A percentile compares a stretch with the other conserved stretches of the same genome.
phyloP scores from a whole-genome alignment of 2,888 invertebrate species.

The Dimorphilus gyrociliatus region DNA sequence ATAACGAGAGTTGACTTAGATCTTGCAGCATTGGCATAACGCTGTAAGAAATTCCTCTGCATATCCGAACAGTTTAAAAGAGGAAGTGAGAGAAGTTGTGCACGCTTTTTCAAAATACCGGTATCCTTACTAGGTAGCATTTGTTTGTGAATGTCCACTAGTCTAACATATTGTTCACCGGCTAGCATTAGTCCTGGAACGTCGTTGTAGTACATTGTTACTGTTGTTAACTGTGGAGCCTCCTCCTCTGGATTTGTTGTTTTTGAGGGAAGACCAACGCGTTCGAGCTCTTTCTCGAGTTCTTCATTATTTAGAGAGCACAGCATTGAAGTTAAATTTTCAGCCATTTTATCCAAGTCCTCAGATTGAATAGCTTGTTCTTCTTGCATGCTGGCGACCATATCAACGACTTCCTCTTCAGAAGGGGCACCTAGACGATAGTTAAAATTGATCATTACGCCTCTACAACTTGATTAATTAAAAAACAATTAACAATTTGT shows the following conservation, averaged over 20 bases:
- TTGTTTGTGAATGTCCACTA: constrained; percentile 37
- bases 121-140: constrained; percentile 37
- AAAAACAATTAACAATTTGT: too few relatives aligned
- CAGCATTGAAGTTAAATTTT: too few relatives aligned
- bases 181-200: constrained; percentile 33
- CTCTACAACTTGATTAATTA: too few relatives aligned
- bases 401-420: too few relatives aligned
- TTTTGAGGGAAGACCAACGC: too few relatives aligned
- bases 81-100: constrained; percentile 26
- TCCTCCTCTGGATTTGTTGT: neutral
- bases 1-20: constrained; percentile 33
- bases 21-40: constrained; percentile 33
- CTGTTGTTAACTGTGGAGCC: constrained; percentile 18
- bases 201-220: constrained; percentile 36
- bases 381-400: too few relatives aligned
- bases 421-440: too few relatives aligned
- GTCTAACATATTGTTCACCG: constrained; percentile 25
- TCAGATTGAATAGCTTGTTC: too few relatives aligned
- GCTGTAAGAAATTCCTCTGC: constrained; percentile 35
- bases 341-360: too few relatives aligned
- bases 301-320: too few relatives aligned
- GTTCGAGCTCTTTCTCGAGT: too few relatives aligned
- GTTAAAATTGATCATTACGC: too few relatives aligned
- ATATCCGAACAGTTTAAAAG: constrained; percentile 34
- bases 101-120: constrained; percentile 34